Base-by-base conservation (phyloP, 2,113 vertebrate genomes). In the Phylloscopus whistleri region DNA sequence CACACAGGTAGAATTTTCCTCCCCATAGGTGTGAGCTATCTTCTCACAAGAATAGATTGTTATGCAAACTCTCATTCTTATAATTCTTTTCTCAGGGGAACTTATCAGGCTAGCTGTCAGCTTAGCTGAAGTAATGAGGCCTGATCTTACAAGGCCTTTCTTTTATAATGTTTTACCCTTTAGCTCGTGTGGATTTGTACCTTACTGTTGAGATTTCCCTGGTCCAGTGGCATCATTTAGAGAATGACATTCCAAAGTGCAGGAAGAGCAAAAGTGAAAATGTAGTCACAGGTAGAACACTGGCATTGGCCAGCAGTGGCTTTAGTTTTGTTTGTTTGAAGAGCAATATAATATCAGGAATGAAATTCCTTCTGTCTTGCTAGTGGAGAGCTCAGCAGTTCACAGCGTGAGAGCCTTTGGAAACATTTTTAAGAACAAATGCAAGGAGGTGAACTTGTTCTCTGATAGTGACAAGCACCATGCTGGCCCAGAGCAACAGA, bases 381-480 rank as follows among this genome's bases (percentile, higher is more conserved):
- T 49, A 33, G 78, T 21, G 58, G 63, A 77, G 33, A 56, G 11
- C 35, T 84, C 48, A 37, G 78, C 37, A 52, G 31, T 41, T 33
- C 39, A 37, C 14, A 70, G 49, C 24, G 1, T 12, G 41, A 74
- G 39, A 87, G 41, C 30, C 59, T 87, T 60, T 60, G 82, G 68
- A 67, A 86, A 67, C 10, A 18, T 60, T 87, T 90, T 76, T n/a
- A 37, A 87, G 72, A 62, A 20, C 41, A 74, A 58, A 33, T n/a
- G 44, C 44, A 64, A 39, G 52, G 75, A 62, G 49, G 16, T 56
- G 26, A 60, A 30, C 37, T 86, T 55, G 3, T 35, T 84, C 24
- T 67, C 17, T 4, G 7, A 11, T 17, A n/a, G 33, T 16, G 59
- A 26, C 49, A n/a, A 4, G 17, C 16, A 13, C 3, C 0, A 14